Percentiles rank a stretch among this genome's conserved stretches.
phyloP scores from a whole-genome alignment of 2,888 invertebrate genomes.

The Drosophila subsilvestris region DNA sequence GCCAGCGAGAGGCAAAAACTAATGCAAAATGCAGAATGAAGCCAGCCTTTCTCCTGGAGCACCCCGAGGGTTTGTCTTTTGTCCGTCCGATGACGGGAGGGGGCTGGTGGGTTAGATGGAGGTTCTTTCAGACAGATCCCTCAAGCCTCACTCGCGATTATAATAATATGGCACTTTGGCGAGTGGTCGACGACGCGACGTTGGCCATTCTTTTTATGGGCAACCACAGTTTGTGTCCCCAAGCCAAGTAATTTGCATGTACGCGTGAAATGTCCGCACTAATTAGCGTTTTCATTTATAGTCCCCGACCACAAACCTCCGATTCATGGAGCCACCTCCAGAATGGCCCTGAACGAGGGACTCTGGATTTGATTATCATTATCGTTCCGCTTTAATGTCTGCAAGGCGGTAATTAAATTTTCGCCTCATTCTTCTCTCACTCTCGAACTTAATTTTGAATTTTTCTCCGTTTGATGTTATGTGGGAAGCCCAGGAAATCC shows the following conservation, averaged over 20 bases:
- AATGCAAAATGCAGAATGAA: constrained; percentile 37
- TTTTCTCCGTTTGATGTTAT: constrained; percentile 53
- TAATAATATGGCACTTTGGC: constrained; percentile 69
- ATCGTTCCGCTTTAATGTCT: constrained; percentile 54
- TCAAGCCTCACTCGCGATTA: constrained; percentile 61
- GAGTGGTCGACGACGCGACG: neutral
- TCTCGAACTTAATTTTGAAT: constrained; percentile 39
- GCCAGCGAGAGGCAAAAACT: constrained; percentile 17
- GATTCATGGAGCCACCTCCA: neutral
- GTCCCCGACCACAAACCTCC: constrained; percentile 5
- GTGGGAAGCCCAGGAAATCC: neutral
- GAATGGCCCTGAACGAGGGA: constrained; percentile 32
- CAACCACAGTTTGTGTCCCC: constrained; percentile 62
- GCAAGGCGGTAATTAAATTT: constrained; percentile 46
- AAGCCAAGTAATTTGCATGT: constrained; percentile 76
- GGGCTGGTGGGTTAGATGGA: neutral
- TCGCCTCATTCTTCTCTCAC: constrained; percentile 16
- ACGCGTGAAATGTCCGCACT: constrained; percentile 72
- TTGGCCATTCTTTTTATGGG: constrained; percentile 43
- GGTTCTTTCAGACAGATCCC: constrained; percentile 35
- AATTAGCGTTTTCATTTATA: constrained; percentile 70
- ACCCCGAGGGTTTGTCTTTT: constrained; percentile 30
- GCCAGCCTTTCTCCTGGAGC: constrained; percentile 6
- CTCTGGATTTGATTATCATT: constrained; percentile 60
- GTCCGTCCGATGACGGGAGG: constrained; percentile 16